Percentiles rank a stretch among this genome's conserved stretches.
phyloP scores from a whole-genome alignment of 2,113 vertebrate genomes.

The Strigops habroptila region DNA sequence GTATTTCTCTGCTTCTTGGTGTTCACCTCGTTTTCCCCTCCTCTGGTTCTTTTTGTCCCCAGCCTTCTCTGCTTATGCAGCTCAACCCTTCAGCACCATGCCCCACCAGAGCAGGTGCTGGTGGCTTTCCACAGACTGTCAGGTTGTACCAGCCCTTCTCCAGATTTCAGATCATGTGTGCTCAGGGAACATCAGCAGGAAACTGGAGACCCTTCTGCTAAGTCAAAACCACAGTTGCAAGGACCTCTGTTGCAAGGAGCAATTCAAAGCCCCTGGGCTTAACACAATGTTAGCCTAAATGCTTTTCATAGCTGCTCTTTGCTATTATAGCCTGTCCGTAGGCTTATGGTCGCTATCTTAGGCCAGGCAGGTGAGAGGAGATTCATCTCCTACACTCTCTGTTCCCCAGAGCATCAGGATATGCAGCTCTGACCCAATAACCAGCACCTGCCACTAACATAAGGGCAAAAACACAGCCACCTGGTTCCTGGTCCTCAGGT shows the following conservation, averaged over 20 bases:
- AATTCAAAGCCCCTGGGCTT: not conserved
- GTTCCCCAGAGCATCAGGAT: not conserved
- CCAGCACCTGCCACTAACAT: not conserved
- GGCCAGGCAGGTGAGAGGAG: not conserved
- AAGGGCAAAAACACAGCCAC: not conserved
- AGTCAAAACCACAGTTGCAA: not conserved
- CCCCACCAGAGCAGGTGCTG: accelerated
- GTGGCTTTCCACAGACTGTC: too few species aligned
- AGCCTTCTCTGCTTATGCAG: not conserved
- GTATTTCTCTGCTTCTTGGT: not conserved
- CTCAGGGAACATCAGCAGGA: not conserved
- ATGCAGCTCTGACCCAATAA: not conserved
- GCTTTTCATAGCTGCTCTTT: not conserved
- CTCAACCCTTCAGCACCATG: not conserved
- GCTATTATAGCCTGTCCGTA: too few species aligned
- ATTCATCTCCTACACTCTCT: not conserved
- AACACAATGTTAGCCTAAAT: accelerated
- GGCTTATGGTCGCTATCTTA: not conserved
- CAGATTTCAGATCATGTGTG: accelerated
- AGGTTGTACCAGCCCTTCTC: not conserved
- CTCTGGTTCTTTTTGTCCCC: not conserved
- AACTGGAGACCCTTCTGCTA: not conserved
- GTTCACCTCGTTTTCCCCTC: not conserved
- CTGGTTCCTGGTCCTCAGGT: not conserved
- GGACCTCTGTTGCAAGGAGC: not conserved